Evolutionary conservation across 2,797 vertebrate species (phyloP).

Genomic region (Oreochromis mossambicus): DNA sequence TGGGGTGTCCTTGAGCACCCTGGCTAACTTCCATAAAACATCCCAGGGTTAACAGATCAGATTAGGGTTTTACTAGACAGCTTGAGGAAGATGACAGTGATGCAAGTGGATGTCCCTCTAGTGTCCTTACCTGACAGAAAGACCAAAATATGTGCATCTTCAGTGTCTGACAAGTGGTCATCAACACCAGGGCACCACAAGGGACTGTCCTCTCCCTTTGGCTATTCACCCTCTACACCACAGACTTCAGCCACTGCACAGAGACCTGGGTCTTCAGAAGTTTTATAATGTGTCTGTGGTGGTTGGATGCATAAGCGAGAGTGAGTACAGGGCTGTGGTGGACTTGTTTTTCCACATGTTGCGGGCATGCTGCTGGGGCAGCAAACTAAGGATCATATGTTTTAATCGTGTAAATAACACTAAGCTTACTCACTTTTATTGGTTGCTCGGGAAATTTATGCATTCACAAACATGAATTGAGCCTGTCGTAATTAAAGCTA

Average conservation of each 20-base stretch:
- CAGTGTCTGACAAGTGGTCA: background rate
- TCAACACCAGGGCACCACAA: background rate
- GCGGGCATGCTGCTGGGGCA: background rate
- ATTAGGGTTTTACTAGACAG: background rate
- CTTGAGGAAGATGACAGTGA: background rate
- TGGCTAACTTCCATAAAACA: background rate
- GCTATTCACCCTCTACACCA: background rate
- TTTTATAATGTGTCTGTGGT: background rate
- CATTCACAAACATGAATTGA: background rate
- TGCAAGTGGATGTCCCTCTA: background rate
- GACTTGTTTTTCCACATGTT: background rate
- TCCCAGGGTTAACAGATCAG: background rate
- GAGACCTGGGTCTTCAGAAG: background rate
- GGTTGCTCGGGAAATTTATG: background rate
- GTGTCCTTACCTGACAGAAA: background rate
- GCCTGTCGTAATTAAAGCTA: background rate
- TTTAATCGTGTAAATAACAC: background rate
- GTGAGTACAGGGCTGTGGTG: background rate
- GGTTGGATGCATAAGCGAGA: background rate
- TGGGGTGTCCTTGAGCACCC: background rate
- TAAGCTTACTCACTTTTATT: background rate
- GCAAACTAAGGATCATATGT: background rate
- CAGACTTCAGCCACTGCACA: background rate
- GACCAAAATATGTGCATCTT: background rate
- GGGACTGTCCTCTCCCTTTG: background rate